Conservation (phyloP, 2,888 invertebrate species). For the Ganaspis brasiliensis region DNA sequence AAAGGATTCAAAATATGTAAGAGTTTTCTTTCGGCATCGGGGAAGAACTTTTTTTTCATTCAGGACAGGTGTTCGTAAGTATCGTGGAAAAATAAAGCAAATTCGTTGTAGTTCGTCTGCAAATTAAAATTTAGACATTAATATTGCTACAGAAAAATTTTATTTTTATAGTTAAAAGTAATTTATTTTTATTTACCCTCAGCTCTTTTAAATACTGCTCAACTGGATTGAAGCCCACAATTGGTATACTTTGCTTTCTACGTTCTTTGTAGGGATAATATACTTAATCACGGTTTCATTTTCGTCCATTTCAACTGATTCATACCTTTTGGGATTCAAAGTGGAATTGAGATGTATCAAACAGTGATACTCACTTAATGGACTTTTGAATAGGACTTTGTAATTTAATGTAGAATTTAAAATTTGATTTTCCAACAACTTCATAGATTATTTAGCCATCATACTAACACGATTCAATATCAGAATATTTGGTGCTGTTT, state of each 20-base stretch:
- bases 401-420: conserved; percentile 62
- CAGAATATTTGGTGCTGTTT: conserved; percentile 82
- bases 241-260: conserved; percentile 83
- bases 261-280: conserved; percentile 74
- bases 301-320: conserved; percentile 80
- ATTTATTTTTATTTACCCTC: conserved; percentile 82
- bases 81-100: conserved; percentile 95
- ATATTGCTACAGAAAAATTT: neutral
- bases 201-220: conserved; percentile 87
- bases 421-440: conserved; percentile 81
- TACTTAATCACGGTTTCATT: conserved; percentile 59
- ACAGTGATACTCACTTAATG: conserved; percentile 88
- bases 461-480: conserved; percentile 85
- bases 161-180: neutral
- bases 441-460: conserved; percentile 85
- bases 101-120: conserved; percentile 87
- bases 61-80: too few species aligned
- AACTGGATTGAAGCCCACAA: conserved; percentile 90
- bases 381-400: conserved; percentile 84
- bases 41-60: too few species aligned
- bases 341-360: conserved; percentile 85
- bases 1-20: too few species aligned
- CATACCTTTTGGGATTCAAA: conserved; percentile 80
- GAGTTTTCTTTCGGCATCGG: too few species aligned
- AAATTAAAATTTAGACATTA: conserved; percentile 64